Evolutionary conservation across 1,140 invertebrate species (phyloP).

Genomic region (Aphaenogaster rudis): DNA sequence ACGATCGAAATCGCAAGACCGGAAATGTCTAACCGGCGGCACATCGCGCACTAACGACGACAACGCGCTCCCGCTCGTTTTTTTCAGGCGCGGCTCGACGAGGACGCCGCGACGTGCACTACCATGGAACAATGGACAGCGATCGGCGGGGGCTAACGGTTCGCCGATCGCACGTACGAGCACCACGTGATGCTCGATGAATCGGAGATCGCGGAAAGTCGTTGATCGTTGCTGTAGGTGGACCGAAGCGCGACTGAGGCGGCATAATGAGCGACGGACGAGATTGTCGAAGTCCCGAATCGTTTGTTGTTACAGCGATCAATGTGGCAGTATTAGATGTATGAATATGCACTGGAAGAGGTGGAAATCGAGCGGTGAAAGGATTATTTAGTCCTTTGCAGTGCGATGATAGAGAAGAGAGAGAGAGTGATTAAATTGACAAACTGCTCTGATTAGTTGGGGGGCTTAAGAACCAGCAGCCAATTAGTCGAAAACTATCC

Average conservation of each 20-base stretch:
- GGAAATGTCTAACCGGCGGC: constrained; percentile 72
- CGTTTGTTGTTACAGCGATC: neutral
- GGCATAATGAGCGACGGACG: constrained; percentile 5
- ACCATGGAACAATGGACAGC: neutral
- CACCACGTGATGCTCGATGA: constrained; percentile 15
- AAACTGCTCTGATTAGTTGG: neutral
- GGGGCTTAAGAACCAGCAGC: neutral
- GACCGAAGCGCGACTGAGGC: neutral
- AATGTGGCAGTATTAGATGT: neutral
- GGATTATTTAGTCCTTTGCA: neutral
- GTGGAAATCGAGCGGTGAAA: neutral
- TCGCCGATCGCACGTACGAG: constrained; percentile 23
- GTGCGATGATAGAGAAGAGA: neutral
- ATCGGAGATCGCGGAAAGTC: constrained; percentile 26
- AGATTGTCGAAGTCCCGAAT: constrained; percentile 7
- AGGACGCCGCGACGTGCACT: constrained; percentile 35
- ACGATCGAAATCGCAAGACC: constrained; percentile 67
- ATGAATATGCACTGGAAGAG: constrained; percentile 6
- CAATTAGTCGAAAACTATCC: constrained; percentile 19
- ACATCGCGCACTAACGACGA: constrained; percentile 78
- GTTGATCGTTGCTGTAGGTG: neutral
- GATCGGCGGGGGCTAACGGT: constrained; percentile 58
- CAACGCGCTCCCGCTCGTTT: constrained; percentile 51
- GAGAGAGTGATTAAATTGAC: neutral
- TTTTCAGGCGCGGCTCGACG: constrained; percentile 35